A percentile compares a stretch with the other conserved stretches of the same genome.
phyloP scores from a whole-genome alignment of 2,888 invertebrate species.

The Drosophila suboccidentalis region DNA sequence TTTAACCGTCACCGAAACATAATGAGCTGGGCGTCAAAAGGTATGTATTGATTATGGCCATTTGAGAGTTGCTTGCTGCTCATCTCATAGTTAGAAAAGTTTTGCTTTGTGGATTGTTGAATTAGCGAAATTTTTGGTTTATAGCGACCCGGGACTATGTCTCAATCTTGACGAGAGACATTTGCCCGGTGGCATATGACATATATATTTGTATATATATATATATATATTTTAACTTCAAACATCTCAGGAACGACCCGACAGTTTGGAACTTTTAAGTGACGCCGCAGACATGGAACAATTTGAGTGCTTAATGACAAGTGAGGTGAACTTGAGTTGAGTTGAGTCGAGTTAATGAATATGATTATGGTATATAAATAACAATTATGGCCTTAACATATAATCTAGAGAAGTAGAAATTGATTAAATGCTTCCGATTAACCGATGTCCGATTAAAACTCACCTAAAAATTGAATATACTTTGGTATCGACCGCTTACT shows the following conservation, averaged over 20 bases:
- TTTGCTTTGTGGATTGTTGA: slow-evolving; percentile 2
- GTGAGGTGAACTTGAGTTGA: slow-evolving; percentile 26
- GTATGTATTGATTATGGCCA: slow-evolving; percentile 42
- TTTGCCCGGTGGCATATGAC: slow-evolving; percentile 45
- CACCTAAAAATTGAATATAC: slow-evolving; percentile 13
- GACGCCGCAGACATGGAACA: slow-evolving; percentile 30
- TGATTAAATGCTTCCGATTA: background rate
- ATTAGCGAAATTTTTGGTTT: slow-evolving; percentile 12
- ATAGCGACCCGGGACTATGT: slow-evolving; percentile 51
- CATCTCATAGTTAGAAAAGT: slow-evolving; percentile 37
- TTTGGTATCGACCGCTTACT: background rate
- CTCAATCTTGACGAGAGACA: slow-evolving; percentile 56
- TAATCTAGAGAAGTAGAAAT: slow-evolving; percentile 1
- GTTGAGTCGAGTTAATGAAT: background rate
- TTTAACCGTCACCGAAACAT: slow-evolving; percentile 37
- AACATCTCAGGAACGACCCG: slow-evolving; percentile 40
- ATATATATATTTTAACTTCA: slow-evolving; percentile 28
- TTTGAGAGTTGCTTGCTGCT: slow-evolving; percentile 44
- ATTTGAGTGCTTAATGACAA: slow-evolving; percentile 36
- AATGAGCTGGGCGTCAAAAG: slow-evolving; percentile 32
- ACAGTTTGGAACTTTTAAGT: slow-evolving; percentile 41
- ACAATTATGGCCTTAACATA: slow-evolving; percentile 17
- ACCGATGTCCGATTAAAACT: background rate
- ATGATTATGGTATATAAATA: slow-evolving; percentile 1
- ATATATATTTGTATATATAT: slow-evolving; percentile 12